These are phyloP conservation scores for Amitus sp. DNA, from an alignment of 2,888 invertebrate genomes.

Conservation along the genomic window DNA sequence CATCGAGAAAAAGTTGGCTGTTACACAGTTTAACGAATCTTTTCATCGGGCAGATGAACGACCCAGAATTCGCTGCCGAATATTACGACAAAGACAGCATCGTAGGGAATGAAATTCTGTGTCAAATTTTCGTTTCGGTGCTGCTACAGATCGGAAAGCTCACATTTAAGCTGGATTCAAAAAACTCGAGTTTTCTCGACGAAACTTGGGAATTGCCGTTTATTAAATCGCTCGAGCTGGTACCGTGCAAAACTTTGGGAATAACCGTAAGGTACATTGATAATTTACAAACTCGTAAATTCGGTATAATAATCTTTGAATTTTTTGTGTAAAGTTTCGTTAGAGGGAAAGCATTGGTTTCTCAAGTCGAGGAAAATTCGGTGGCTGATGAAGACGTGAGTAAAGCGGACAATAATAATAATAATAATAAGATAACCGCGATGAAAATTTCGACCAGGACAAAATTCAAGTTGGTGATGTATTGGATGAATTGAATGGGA, in stretches of 20 bases:
- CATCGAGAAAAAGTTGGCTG: no score
- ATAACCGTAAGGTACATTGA: slow-evolving; percentile 72
- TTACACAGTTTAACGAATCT: no score
- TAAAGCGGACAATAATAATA: slow-evolving; percentile 29
- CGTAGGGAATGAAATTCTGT: slow-evolving; percentile 73
- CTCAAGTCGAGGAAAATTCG: slow-evolving; percentile 70
- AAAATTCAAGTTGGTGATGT: slow-evolving; percentile 73
- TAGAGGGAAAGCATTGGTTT: slow-evolving; percentile 70
- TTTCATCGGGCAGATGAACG: slow-evolving; percentile 46
- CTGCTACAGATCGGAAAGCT: slow-evolving; percentile 68
- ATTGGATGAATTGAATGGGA: slow-evolving; percentile 73
- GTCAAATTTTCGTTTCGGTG: slow-evolving; percentile 70
- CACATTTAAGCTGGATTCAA: slow-evolving; percentile 68
- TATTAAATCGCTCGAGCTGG: slow-evolving; percentile 69
- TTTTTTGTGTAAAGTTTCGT: slow-evolving; percentile 67
- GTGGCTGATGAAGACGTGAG: slow-evolving; percentile 75
- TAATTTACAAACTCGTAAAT: no score
- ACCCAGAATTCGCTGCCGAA: slow-evolving; percentile 50
- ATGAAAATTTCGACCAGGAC: slow-evolving; percentile 61
- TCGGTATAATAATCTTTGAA: no score
- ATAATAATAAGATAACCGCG: not conserved
- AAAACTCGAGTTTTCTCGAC: slow-evolving; percentile 73
- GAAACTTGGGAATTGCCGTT: slow-evolving; percentile 72
- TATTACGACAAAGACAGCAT: slow-evolving; percentile 65
- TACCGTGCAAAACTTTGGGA: slow-evolving; percentile 73